Evolutionary conservation across 2,888 invertebrate species (phyloP).

Genomic region (Chrysolina americana): DNA sequence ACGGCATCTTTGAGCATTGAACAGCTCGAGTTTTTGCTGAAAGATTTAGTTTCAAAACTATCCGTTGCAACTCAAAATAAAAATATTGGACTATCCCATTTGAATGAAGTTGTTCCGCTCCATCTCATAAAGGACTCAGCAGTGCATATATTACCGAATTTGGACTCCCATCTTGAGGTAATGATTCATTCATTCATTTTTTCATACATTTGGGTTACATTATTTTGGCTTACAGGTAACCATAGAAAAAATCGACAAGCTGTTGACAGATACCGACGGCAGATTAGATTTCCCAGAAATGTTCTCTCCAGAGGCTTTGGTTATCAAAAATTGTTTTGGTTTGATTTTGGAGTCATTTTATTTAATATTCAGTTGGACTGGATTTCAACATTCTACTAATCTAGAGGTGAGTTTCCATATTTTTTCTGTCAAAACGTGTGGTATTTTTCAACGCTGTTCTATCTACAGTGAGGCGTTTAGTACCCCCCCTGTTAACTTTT

Average conservation of each 20-base stretch:
- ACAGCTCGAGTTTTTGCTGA: slow-evolving; percentile 71
- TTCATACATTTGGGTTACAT: slow-evolving; percentile 1
- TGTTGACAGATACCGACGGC: slow-evolving; percentile 72
- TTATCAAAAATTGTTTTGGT: slow-evolving; percentile 69
- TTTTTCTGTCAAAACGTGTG: too few species aligned
- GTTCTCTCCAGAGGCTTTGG: slow-evolving; percentile 71
- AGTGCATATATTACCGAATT: slow-evolving; percentile 68
- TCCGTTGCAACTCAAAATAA: slow-evolving; percentile 66
- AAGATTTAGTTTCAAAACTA: slow-evolving; percentile 75
- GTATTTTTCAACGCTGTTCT: too few species aligned
- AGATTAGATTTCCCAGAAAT: slow-evolving; percentile 73
- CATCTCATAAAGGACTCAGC: slow-evolving; percentile 66
- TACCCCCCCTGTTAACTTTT: too few species aligned
- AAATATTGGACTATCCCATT: slow-evolving; percentile 59
- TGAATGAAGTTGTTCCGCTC: slow-evolving; percentile 62
- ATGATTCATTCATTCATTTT: neutral
- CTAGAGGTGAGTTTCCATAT: slow-evolving; percentile 48
- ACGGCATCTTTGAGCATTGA: slow-evolving; percentile 55
- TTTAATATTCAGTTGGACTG: slow-evolving; percentile 72
- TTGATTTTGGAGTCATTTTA: slow-evolving; percentile 67
- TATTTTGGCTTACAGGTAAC: slow-evolving; percentile 62
- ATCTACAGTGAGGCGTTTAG: too few species aligned
- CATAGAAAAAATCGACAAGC: slow-evolving; percentile 60
- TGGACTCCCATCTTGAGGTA: slow-evolving; percentile 61
- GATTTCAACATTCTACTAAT: slow-evolving; percentile 66